Evolutionary conservation across 2,888 invertebrate species (phyloP), one percentile per base, ranked within the genome.

Genomic region (Gastrophysa polygoni): DNA sequence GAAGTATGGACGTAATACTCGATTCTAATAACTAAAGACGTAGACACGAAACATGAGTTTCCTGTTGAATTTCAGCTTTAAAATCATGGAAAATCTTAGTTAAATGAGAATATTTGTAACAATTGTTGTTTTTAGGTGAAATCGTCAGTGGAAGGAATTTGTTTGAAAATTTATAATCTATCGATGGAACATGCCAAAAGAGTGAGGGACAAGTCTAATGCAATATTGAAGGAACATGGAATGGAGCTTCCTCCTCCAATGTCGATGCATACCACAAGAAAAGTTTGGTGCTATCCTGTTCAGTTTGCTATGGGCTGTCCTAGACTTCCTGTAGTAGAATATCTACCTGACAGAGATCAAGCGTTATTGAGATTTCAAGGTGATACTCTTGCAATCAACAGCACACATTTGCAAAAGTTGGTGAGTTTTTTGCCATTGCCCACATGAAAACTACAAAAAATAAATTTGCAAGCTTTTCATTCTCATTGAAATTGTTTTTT

Each of bases 281-380:
- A 95, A 82, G 96, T 96, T 62, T 93, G 94, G 91, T 97, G 97
- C 84, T 97, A 97, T 82, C 94, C 97, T 1, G 90, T 95, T 62
- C 95, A 95, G 83, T 93, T 95, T 82, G 90, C 92, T 34, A 87
- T 93, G 65, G 93, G 92, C 1, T 91, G 92, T 68, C 94, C 95
- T 1, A 86, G 95, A 51, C 85, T 95, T 75, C 95, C 96, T 8
- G 87, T 89, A 48, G 90, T 96, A 16, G 95, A 96, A 73, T 95
- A 93, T 81, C 85, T 93, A 73, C 90, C 91, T 1, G 94, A 95
- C 78, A 85, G 93, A 67, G 95, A 95, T 80, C 93, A 93, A 81
- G 91, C 91, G 62, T 84, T 93, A 75, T 83, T 97, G 61, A 89
- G 95, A 68, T 97, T 90, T 82, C 92, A 94, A 75, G 91, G 91